Conservation (phyloP, 92 coral and sea anemone genomes). For the Bergia puertoricense region DNA sequence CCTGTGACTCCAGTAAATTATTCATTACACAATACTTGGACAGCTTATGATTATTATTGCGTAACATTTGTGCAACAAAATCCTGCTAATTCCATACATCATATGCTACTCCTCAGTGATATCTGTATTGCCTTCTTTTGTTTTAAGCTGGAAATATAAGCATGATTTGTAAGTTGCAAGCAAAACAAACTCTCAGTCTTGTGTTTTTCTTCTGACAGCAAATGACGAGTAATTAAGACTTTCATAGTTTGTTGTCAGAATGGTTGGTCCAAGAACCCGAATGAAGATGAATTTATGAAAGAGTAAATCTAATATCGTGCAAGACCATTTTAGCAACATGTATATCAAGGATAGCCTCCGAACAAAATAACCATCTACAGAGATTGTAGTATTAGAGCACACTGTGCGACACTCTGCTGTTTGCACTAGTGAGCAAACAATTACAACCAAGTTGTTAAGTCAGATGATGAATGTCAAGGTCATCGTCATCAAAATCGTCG, state of each 20-base stretch:
- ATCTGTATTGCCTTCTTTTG: neutral
- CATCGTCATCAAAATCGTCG: conserved; percentile 39
- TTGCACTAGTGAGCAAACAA: neutral
- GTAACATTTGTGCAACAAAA: no score
- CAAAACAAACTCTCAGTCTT: neutral
- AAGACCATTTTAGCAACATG: neutral
- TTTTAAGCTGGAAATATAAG: neutral
- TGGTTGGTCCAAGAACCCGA: no score
- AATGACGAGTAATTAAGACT: neutral
- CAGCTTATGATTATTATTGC: no score
- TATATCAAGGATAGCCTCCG: neutral
- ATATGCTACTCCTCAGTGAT: no score
- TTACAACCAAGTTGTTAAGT: neutral
- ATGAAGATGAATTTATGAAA: no score
- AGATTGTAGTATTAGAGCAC: neutral
- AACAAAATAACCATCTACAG: neutral
- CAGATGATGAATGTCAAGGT: conserved; percentile 39
- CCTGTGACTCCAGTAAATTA: no score
- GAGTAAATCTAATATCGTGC: neutral
- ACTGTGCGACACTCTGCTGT: neutral
- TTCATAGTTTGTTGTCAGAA: neutral
- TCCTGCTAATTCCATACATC: no score
- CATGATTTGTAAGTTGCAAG: neutral
- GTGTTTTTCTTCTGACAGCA: neutral
- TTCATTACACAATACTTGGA: no score